These are phyloP conservation scores for Mormyrus hasselquistii DNA, from an alignment of 2,797 vertebrate genomes.

Conservation along the genomic window DNA sequence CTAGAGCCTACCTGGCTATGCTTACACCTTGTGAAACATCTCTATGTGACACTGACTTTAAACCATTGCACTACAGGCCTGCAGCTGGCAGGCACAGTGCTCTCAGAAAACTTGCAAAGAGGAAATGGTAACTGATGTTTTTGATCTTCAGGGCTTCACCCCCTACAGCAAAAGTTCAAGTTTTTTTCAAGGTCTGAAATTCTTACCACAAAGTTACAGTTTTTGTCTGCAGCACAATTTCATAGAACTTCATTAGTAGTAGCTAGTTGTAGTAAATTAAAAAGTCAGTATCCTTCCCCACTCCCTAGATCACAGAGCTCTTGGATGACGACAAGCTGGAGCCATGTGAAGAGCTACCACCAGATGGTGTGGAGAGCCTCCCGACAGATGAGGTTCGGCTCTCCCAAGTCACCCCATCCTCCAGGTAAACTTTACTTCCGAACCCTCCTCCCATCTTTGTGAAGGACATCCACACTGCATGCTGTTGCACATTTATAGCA, in stretches of 20 bases:
- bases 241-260: background rate
- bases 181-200: background rate
- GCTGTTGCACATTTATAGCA: background rate
- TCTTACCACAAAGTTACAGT: background rate
- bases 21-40: background rate
- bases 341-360: constrained; percentile 84
- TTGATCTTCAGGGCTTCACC: background rate
- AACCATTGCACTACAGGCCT: background rate
- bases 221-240: background rate
- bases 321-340: constrained; percentile 87
- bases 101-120: background rate
- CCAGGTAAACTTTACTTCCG: constrained; percentile 48
- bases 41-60: background rate
- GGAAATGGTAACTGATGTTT: background rate
- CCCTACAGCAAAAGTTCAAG: background rate
- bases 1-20: background rate
- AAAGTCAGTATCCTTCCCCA: background rate
- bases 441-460: background rate
- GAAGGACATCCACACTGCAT: background rate
- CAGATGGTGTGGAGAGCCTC: constrained; percentile 72
- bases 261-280: background rate
- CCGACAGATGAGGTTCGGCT: constrained; percentile 45
- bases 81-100: background rate
- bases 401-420: constrained; percentile 45
- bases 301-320: constrained; percentile 64